Conservation (phyloP, 2,113 vertebrate genomes). For the Lutjanus erythropterus region DNA sequence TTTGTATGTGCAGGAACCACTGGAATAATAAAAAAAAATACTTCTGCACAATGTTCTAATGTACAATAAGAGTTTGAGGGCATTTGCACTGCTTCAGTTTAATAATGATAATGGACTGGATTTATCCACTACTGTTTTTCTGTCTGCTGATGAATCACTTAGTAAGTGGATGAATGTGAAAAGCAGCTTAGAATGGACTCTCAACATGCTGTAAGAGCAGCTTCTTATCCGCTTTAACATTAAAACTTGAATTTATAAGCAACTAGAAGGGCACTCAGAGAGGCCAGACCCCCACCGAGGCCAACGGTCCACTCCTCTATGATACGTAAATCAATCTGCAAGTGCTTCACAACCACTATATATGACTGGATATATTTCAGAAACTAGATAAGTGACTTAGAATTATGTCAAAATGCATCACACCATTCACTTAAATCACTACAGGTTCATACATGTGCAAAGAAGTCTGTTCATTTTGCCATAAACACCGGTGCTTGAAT, state of each 20-base stretch:
- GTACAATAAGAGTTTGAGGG: conserved; percentile 27
- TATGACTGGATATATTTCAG: too few relatives aligned
- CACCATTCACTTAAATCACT: too few relatives aligned
- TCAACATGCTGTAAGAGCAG: not conserved
- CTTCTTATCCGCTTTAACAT: not conserved
- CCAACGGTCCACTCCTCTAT: too few relatives aligned
- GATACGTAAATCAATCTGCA: too few relatives aligned
- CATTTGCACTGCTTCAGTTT: conserved; percentile 33
- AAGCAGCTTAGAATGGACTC: conserved; percentile 1
- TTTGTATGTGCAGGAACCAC: conserved; percentile 29
- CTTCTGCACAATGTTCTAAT: conserved; percentile 26
- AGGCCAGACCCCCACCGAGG: too few relatives aligned
- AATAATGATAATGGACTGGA: conserved; percentile 70
- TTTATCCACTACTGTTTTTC: conserved; percentile 48
- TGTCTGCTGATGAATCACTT: conserved; percentile 51
- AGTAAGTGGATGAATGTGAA: conserved; percentile 29
- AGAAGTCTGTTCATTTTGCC: too few relatives aligned
- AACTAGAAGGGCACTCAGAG: not conserved
- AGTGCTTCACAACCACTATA: too few relatives aligned
- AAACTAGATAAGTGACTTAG: too few relatives aligned
- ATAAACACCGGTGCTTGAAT: too few relatives aligned
- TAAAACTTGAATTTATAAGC: not conserved
- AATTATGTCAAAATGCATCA: too few relatives aligned
- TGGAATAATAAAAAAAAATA: conserved; percentile 17
- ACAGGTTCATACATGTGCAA: too few relatives aligned